Evolutionary conservation across 2,797 vertebrate genomes (phyloP), one percentile per base, ranked within the genome.

Genomic region (Pseudocheirus occidentalis): DNA sequence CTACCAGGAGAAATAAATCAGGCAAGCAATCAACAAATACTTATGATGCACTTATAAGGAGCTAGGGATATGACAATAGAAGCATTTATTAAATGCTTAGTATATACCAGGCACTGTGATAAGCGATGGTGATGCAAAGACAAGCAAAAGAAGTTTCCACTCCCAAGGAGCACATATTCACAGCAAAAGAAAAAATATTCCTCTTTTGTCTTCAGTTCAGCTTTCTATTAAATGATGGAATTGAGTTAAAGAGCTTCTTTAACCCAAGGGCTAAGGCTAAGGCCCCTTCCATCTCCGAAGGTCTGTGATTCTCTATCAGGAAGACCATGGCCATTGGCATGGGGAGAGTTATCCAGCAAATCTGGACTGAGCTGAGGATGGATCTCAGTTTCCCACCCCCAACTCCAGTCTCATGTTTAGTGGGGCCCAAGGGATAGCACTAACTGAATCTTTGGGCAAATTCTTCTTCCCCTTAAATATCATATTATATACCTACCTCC

Each of bases 221-320:
- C 66, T n/a, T 16, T 81, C 66, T 46, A 24, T 81, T 81, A 81
- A 46, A 46, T 81, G n/a, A 46, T 81, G 21, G 66, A 6, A 46
- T 46, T 81, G 21, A 2, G 7, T 46, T 9, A 40, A 73, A 73
- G 14, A 5, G 5, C 21, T 73, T 40, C 16, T 52, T 52, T 52
- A 52, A 52, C 50, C 50, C 50, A 5, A 2, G 53, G 9, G 53
- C 53, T 54, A 54, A 54, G 53, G 53, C 53, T 24, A 24, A 81
- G 24, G 53, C 73, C 34, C 91, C 58, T 93, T 56, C 66, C 81
- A 40, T 34, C 29, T 90, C 92, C 31, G 66, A 24, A 90, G 53
- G 40, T 2, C 56, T 31, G 46, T 0, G 3, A 55, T 21, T 94
- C 34, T 92, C 0, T 0, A 0, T 4, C 53, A 92, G 9, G 57